A percentile compares a stretch with the other conserved stretches of the same genome.
Evolutionary conservation across 2,797 vertebrate genomes (phyloP).

Genomic region (Enteromius afrohamiltoni): DNA sequence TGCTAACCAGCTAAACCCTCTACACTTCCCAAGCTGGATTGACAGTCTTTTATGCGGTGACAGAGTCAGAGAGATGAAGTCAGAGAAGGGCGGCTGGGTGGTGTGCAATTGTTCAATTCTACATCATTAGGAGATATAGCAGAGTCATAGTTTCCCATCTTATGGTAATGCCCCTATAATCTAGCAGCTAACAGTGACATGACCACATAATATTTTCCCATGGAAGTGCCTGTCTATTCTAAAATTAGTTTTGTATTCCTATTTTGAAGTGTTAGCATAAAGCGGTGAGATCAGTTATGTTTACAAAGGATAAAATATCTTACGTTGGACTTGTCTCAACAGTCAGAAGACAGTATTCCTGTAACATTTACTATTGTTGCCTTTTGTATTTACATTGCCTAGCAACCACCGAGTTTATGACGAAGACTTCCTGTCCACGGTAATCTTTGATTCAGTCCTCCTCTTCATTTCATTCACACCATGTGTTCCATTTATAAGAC

Average conservation of each 20-base stretch:
- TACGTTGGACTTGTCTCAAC: conserved; percentile 10
- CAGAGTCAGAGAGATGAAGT: background rate
- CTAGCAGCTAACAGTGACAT: conserved; percentile 5
- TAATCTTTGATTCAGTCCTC: conserved; percentile 54
- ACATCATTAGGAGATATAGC: background rate
- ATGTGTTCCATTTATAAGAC: conserved; percentile 39
- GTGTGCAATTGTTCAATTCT: conserved; percentile 17
- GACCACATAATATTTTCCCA: conserved; percentile 9
- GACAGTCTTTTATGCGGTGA: background rate
- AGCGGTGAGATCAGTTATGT: background rate
- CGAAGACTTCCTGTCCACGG: conserved; percentile 41
- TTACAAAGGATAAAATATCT: conserved; percentile 3
- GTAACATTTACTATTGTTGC: conserved; percentile 30
- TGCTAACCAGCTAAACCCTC: background rate
- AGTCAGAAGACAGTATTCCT: conserved; percentile 24
- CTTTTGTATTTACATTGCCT: conserved; percentile 44
- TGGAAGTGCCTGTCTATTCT: conserved; percentile 2
- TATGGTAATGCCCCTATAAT: background rate
- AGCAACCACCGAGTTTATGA: conserved; percentile 48
- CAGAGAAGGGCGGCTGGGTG: background rate
- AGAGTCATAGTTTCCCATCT: conserved; percentile 16
- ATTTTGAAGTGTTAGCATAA: background rate
- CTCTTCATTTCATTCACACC: conserved; percentile 48
- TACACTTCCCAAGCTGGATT: background rate
- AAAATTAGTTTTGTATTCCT: background rate